Evolutionary conservation across 2,888 invertebrate genomes (phyloP), one percentile per base, ranked within the genome.

Genomic region (Hoplodrina blanda): DNA sequence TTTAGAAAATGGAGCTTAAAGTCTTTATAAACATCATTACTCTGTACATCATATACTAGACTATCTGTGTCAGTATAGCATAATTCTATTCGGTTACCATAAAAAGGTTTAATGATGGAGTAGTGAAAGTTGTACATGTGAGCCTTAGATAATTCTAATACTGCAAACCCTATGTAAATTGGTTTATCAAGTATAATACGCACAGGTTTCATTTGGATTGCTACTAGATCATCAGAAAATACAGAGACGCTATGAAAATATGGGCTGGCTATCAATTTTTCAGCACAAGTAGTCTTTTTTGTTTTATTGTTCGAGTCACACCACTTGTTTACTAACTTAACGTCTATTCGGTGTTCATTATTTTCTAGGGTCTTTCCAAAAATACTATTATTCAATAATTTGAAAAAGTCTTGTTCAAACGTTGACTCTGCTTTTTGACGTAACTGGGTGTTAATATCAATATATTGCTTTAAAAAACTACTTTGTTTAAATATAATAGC

Each of bases 121-220:
- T 52, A 52, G 52, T 52, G 52, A 11, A 52, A 52, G 52, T 52
- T 19, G 11, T 52, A 52, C 52, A 52, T 52, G 20, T 20, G 20
- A 20, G 11, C 19, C 52, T 52, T 52, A 52, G 52, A 52, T 52
- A 52, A 52, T 20, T 52, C 52, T 11, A 53, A 53, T 25, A 59
- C 20, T 2, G 59, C 15, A 44, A 46, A 44, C 20, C 41, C 25
- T 25, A 25, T 25, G 25, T 25, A 25, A 25, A 25, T 25, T 25
- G 25, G 25, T 25, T 25, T 25, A 25, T 25, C 15, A 11, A 59
- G 59, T 10, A 25, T 17, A 44, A 59, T 8, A 25, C 44, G 59
- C 59, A 8, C 13, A 59, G 44, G 44, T 8, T 44, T 59, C 25
- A 59, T 59, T 59, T 59, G 44, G 19, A 59, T 59, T 59, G 53